These are phyloP conservation scores for Elanus axillaris DNA, from an alignment of 2,113 vertebrate species.

Conservation along the genomic window DNA sequence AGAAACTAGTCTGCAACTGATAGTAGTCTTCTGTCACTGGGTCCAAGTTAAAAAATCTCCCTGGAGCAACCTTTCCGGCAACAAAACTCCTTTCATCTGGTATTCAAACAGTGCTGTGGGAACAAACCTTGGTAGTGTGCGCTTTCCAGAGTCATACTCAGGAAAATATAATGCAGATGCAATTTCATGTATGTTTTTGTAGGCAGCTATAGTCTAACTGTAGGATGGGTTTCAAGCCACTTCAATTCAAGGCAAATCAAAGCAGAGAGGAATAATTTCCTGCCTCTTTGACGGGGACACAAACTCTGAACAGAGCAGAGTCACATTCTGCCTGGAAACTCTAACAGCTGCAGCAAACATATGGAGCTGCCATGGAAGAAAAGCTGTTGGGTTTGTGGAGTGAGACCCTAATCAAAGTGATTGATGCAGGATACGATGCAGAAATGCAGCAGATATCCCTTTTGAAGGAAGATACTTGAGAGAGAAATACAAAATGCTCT, in stretches of 20 bases:
- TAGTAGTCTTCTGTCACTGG: not conserved
- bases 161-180: slow-evolving; percentile 14
- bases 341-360: slow-evolving; percentile 81
- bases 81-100: slow-evolving; percentile 49
- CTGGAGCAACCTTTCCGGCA: slow-evolving; percentile 63
- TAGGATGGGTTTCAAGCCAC: slow-evolving; percentile 9
- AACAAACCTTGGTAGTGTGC: slow-evolving; percentile 10
- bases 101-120: slow-evolving; percentile 31
- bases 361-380: slow-evolving; percentile 74
- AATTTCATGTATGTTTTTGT: not conserved
- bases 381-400: slow-evolving; percentile 66
- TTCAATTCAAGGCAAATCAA: slow-evolving; percentile 25
- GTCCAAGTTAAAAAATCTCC: slow-evolving; percentile 42
- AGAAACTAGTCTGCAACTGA: not conserved
- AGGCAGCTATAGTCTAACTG: not conserved
- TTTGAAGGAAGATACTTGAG: slow-evolving; percentile 46
- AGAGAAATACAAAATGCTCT: slow-evolving; percentile 63
- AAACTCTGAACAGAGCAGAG: slow-evolving; percentile 42
- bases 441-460: slow-evolving; percentile 64
- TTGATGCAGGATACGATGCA: slow-evolving; percentile 71
- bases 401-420: slow-evolving; percentile 80
- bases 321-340: slow-evolving; percentile 58
- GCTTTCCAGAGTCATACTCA: slow-evolving; percentile 9
- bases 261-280: slow-evolving; percentile 45
- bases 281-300: slow-evolving; percentile 54